Percentiles rank a stretch among this genome's conserved stretches.
These are phyloP conservation scores for Ateles fusciceps DNA, from an alignment of 2,797 vertebrate genomes.

Conservation along the genomic window DNA sequence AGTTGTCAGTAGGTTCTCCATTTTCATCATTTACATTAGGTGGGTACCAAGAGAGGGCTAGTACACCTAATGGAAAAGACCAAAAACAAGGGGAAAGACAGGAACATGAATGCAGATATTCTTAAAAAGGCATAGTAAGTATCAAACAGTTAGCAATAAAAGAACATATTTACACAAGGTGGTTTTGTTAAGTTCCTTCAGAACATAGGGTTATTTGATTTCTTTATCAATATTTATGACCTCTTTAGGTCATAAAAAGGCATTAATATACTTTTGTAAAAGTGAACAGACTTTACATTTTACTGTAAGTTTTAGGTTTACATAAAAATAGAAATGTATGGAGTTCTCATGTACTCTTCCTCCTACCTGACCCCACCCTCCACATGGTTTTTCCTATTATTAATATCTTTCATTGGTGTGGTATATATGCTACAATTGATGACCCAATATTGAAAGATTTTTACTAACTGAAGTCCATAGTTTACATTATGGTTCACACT, in stretches of 20 bases:
- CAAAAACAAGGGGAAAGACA: background rate
- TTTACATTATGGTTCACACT: background rate
- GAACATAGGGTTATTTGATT: background rate
- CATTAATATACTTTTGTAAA: background rate
- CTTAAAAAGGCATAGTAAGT: background rate
- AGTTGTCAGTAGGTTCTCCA: constrained; percentile 89
- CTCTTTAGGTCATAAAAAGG: background rate
- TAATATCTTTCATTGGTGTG: background rate
- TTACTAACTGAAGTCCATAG: background rate
- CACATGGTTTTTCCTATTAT: background rate
- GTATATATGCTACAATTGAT: background rate
- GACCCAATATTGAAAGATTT: background rate
- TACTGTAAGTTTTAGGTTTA: constrained; percentile 9
- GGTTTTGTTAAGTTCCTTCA: background rate
- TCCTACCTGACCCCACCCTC: background rate
- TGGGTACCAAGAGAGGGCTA: constrained; percentile 97
- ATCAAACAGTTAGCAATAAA: background rate
- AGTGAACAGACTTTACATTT: background rate
- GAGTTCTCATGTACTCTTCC: background rate
- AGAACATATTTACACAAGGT: background rate
- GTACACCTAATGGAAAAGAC: constrained; percentile 88
- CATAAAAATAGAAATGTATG: background rate
- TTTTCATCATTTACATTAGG: constrained; percentile 91
- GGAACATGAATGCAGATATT: background rate
- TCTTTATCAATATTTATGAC: background rate